Percentiles rank a stretch among this genome's conserved stretches.
These are phyloP conservation scores for Acanthochromis polyacanthus DNA, from an alignment of 2,113 vertebrate genomes.

Conservation along the genomic window DNA sequence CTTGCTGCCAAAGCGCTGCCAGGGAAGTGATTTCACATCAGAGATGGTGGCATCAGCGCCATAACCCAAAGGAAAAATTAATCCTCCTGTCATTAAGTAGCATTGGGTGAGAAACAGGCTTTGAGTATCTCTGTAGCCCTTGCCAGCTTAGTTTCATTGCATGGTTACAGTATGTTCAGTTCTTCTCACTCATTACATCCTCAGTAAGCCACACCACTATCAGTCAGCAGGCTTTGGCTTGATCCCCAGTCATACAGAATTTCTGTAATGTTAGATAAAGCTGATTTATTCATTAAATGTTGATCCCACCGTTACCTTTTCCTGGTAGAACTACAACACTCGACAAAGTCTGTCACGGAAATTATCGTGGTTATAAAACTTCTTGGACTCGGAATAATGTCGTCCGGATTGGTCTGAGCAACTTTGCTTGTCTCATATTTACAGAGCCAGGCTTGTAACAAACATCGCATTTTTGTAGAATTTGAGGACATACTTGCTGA, in stretches of 20 bases:
- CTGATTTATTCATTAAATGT: neutral
- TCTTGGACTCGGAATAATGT: neutral
- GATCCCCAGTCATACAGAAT: slow-evolving; percentile 18
- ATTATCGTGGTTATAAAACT: neutral
- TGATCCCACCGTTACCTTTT: neutral
- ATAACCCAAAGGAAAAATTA: slow-evolving; percentile 61
- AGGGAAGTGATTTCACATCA: slow-evolving; percentile 60
- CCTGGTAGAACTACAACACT: neutral
- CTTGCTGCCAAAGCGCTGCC: slow-evolving; percentile 43
- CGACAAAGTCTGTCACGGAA: neutral
- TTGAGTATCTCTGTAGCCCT: slow-evolving; percentile 35
- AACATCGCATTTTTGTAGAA: too few species aligned
- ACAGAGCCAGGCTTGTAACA: too few species aligned
- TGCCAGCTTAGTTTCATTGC: slow-evolving; percentile 43
- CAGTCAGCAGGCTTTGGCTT: slow-evolving; percentile 38
- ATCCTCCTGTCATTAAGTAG: slow-evolving; percentile 66
- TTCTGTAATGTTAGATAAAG: slow-evolving; percentile 34
- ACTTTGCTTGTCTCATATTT: too few species aligned
- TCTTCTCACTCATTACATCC: slow-evolving; percentile 34
- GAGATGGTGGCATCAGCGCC: slow-evolving; percentile 51
- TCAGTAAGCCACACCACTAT: slow-evolving; percentile 32
- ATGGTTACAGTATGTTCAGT: slow-evolving; percentile 34
- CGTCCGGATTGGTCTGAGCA: too few species aligned
- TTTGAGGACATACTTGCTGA: too few species aligned
- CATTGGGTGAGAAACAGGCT: slow-evolving; percentile 30